Evolutionary conservation across 2,113 vertebrate species (phyloP).

Genomic region (Quiscalus mexicanus): DNA sequence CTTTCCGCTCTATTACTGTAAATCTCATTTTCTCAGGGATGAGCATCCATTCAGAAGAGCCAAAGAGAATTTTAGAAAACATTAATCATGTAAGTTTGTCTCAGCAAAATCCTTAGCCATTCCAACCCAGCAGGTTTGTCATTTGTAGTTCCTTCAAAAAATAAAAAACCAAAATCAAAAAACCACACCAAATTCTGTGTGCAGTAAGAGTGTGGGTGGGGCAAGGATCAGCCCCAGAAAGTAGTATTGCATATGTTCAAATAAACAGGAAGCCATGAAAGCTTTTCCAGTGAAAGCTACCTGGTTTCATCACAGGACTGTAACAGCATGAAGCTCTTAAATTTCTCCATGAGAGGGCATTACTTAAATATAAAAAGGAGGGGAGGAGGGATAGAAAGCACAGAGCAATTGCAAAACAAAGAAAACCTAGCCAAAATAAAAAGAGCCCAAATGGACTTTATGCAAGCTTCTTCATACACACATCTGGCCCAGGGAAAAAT

Average conservation of each 20-base stretch:
- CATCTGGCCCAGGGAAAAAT: background rate
- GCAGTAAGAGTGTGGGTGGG: background rate
- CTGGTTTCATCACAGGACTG: background rate
- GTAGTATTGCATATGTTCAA: background rate
- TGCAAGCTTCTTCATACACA: background rate
- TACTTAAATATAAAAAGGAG: slow-evolving; percentile 29
- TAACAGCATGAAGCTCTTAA: background rate
- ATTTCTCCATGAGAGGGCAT: slow-evolving; percentile 44
- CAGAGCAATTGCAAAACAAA: background rate
- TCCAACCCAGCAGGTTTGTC: background rate
- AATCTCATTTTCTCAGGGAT: background rate
- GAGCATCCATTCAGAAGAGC: background rate
- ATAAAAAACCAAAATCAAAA: background rate
- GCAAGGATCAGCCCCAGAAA: background rate
- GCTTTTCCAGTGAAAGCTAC: background rate
- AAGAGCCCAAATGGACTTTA: background rate
- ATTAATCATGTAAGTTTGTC: background rate
- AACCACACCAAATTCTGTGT: background rate
- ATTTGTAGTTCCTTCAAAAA: background rate
- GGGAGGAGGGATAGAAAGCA: background rate
- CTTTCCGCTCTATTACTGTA: background rate
- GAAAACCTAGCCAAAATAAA: background rate
- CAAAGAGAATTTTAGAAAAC: background rate
- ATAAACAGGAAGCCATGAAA: background rate
- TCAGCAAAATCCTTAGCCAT: background rate